Base-by-base conservation (phyloP, 2,113 vertebrate genomes). In the Himantopus leucocephalus region DNA sequence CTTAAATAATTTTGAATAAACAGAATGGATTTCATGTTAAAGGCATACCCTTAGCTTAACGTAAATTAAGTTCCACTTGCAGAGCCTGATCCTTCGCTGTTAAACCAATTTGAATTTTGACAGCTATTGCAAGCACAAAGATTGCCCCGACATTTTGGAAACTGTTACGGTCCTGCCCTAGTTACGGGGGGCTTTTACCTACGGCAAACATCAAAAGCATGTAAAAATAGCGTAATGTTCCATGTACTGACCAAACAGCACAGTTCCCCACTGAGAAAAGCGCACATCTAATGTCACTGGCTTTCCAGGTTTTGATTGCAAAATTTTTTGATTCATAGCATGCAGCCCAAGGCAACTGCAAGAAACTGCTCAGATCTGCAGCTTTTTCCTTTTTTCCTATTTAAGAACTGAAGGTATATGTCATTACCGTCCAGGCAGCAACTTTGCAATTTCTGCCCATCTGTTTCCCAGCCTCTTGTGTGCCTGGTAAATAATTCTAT, bases 381-480 rank as follows among this genome's bases (percentile, higher is more conserved):
- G 89, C 82, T 91, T 97, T 82, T 72, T 79, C 67, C 39, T 48
- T 89, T 68, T 93, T 89, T 30, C 19, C 94, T 96, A 41, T 85
- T 70, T 77, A 85, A 94, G 76, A 78, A 94, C 97, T 94, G 89
- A 96, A 97, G 72, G 89, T 92, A 64, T 81, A 88, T 79, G 78
- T 96, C 92, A 97, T 98, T 98, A 99, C 99, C 99, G 99, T 98
- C 99, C 99, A 91, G 99, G 99, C 83, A 99, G 99, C 95, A 99
- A 98, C 98, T 99, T 99, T 83, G 99, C 99, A 88, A 99, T 99
- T 97, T 99, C 99, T 52, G 99, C 99, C 99, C 99, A 99, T 98
- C 99, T 99, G 98, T 99, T 99, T 96, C 99, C 99, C 97, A 99
- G 99, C 87, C 99, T 99, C 98, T 99, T 99, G 93, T 99, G 99